These are phyloP conservation scores for Clarias batrachus DNA, from an alignment of 2,113 vertebrate genomes.

Conservation along the genomic window DNA sequence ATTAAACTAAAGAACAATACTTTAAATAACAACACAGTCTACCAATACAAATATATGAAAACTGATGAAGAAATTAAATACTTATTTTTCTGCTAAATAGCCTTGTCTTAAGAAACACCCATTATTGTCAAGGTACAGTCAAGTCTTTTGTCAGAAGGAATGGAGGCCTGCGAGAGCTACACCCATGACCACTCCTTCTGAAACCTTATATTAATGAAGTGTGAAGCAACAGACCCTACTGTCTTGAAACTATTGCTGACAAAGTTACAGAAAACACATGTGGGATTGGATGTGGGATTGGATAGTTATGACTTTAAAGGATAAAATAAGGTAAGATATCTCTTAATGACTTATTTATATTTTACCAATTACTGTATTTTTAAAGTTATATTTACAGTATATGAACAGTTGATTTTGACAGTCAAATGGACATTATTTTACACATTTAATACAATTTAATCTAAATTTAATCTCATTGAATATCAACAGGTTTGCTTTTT, in stretches of 20 bases:
- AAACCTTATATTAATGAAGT: background rate
- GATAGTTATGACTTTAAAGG: background rate
- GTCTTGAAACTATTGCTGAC: background rate
- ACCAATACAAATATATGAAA: no score
- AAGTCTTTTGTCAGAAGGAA: background rate
- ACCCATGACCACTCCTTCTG: background rate
- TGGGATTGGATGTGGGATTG: background rate
- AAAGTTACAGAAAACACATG: background rate
- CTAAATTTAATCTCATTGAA: background rate
- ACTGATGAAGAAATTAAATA: background rate
- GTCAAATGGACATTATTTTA: no score
- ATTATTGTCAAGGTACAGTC: background rate
- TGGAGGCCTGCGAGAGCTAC: background rate
- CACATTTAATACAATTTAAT: no score
- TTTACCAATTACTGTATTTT: no score
- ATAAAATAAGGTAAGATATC: background rate
- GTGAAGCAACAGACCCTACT: background rate
- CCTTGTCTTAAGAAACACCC: background rate
- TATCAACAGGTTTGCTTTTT: background rate
- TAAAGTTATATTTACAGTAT: no score
- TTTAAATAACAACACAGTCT: no score
- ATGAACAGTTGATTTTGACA: no score
- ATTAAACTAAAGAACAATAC: no score
- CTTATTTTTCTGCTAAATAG: background rate
- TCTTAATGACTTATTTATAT: background rate